These are phyloP conservation scores for Eupithecia tripunctaria DNA, from an alignment of 2,888 invertebrate genomes.

Conservation along the genomic window DNA sequence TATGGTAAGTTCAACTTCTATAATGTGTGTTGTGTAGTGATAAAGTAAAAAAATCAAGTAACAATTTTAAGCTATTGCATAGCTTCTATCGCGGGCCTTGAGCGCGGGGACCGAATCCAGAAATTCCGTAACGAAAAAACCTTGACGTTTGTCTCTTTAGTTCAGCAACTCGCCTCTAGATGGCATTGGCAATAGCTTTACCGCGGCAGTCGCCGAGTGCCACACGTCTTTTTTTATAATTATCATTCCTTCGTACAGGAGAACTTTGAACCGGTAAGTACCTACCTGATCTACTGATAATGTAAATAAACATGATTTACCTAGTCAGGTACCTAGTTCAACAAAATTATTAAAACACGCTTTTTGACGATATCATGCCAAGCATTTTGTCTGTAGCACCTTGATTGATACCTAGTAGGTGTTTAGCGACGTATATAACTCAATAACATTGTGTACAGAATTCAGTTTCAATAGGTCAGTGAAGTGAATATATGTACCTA, in stretches of 20 bases:
- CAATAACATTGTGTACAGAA: conserved; percentile 6
- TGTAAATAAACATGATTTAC: background rate
- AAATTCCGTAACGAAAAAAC: no score
- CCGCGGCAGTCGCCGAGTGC: no score
- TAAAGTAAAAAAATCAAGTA: background rate
- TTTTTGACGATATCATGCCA: background rate
- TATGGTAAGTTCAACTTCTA: no score
- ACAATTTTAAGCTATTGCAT: no score
- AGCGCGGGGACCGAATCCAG: no score
- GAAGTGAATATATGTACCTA: background rate
- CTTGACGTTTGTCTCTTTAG: no score
- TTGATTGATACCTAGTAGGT: background rate
- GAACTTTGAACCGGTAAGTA: background rate
- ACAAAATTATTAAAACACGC: background rate
- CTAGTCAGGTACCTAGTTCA: no score
- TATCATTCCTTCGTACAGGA: background rate
- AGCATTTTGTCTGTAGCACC: background rate
- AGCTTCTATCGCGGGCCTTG: no score
- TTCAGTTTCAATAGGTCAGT: background rate
- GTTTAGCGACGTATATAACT: conserved; percentile 1
- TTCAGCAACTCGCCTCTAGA: no score
- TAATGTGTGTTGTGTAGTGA: background rate
- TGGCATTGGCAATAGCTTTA: no score
- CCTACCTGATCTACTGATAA: background rate
- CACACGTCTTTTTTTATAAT: no score